Conservation (phyloP, 2,113 vertebrate genomes). For the Ginglymostoma cirratum region DNA sequence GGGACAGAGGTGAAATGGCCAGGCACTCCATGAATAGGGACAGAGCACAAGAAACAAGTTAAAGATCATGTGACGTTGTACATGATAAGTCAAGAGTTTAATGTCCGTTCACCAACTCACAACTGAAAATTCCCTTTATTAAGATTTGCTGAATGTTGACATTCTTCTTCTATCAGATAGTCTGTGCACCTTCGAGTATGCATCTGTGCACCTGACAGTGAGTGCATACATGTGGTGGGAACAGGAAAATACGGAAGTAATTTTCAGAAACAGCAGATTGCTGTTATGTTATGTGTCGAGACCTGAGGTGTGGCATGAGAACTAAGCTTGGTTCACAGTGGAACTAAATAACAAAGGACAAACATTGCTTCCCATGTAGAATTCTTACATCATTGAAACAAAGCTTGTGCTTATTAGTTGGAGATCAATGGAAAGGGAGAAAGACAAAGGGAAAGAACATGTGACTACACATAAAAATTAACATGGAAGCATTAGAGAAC, state of each 20-base stretch:
- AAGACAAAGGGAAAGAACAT: neutral
- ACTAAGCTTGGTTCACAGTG: neutral
- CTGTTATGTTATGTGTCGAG: neutral
- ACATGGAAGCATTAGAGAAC: neutral
- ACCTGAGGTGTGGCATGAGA: neutral
- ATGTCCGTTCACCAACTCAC: neutral
- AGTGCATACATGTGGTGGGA: neutral
- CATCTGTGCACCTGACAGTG: neutral
- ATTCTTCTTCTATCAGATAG: neutral
- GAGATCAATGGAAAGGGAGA: neutral
- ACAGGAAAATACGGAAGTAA: neutral
- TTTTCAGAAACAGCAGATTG: neutral
- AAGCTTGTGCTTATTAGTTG: neutral
- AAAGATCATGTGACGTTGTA: neutral
- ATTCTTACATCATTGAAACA: neutral
- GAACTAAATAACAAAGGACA: neutral
- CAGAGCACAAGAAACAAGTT: neutral
- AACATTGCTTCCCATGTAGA: neutral
- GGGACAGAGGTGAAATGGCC: neutral
- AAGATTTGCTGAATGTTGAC: neutral
- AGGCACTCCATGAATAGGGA: neutral
- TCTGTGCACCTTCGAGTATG: neutral
- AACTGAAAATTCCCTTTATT: neutral
- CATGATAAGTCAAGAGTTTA: neutral
- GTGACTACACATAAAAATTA: neutral